A percentile compares a stretch with the other conserved stretches of the same genome.
These are phyloP conservation scores for Menidia beryllina DNA, from an alignment of 2,113 vertebrate genomes.

Conservation along the genomic window DNA sequence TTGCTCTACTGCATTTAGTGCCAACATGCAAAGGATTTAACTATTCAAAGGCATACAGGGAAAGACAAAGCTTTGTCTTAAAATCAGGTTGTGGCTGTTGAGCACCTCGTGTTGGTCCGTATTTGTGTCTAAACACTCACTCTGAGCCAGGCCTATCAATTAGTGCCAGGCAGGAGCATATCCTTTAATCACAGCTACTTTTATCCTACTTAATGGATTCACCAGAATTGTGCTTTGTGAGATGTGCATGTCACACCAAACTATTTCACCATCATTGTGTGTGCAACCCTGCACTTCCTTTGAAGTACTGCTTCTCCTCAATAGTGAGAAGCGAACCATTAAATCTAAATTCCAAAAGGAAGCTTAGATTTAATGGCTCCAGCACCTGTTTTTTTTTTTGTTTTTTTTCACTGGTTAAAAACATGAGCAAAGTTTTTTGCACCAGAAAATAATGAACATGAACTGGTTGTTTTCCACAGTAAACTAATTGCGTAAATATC, in stretches of 20 bases:
- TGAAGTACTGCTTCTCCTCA: slow-evolving; percentile 25
- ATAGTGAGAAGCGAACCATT: slow-evolving; percentile 12
- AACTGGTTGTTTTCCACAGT: neutral
- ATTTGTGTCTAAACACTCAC: neutral
- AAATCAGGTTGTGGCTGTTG: neutral
- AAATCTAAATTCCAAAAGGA: slow-evolving; percentile 9
- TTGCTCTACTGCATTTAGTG: neutral
- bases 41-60: neutral
- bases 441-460: neutral
- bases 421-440: slow-evolving; percentile 2
- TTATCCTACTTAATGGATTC: slow-evolving; percentile 6
- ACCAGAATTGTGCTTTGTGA: neutral
- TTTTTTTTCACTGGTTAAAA: slow-evolving; percentile 47
- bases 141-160: slow-evolving; percentile 10
- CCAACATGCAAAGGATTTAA: neutral
- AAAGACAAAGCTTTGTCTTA: neutral
- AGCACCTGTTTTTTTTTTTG: neutral
- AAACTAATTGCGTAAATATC: neutral
- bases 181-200: slow-evolving; percentile 3
- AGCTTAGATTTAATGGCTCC: neutral
- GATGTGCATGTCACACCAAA: slow-evolving; percentile 12
- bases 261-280: neutral
- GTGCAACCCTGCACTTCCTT: neutral
- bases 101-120: neutral
- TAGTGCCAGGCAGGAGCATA: neutral